These are phyloP conservation scores for Tragelaphus eurycerus DNA, from an alignment of 2,797 vertebrate species.

Conservation along the genomic window DNA sequence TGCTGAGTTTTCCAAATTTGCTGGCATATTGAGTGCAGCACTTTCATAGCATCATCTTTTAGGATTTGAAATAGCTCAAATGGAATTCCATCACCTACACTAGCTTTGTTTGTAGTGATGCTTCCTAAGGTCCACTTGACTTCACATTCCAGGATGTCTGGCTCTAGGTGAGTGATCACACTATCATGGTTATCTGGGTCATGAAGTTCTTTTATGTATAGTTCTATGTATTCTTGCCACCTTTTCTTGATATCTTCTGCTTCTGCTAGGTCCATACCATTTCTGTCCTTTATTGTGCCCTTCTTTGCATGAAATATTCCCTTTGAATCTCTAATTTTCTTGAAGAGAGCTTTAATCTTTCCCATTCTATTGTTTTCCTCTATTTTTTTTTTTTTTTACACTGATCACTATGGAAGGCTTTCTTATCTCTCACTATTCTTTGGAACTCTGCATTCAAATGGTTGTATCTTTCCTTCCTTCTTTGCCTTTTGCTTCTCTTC, in stretches of 20 bases:
- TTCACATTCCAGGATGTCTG: background rate
- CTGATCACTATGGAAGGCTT: background rate
- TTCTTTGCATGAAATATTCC: background rate
- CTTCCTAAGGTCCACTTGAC: background rate
- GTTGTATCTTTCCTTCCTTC: background rate
- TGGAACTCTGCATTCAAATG: background rate
- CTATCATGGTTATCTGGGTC: background rate
- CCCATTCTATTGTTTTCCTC: background rate
- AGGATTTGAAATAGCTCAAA: background rate
- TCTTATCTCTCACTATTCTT: background rate
- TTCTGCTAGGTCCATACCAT: background rate
- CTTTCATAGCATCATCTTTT: background rate
- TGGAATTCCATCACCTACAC: background rate
- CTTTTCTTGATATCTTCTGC: background rate
- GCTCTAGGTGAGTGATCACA: background rate
- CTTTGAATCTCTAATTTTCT: background rate
- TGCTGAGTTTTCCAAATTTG: background rate
- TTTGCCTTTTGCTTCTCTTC: background rate
- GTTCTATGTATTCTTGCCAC: background rate
- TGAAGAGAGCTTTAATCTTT: background rate
- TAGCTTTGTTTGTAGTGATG: background rate
- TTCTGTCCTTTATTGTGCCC: background rate
- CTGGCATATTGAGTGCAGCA: background rate
- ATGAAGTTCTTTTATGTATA: background rate
- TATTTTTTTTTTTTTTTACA: background rate